Conservation (phyloP, 2,888 invertebrate genomes). For the Tenthredo livida region DNA sequence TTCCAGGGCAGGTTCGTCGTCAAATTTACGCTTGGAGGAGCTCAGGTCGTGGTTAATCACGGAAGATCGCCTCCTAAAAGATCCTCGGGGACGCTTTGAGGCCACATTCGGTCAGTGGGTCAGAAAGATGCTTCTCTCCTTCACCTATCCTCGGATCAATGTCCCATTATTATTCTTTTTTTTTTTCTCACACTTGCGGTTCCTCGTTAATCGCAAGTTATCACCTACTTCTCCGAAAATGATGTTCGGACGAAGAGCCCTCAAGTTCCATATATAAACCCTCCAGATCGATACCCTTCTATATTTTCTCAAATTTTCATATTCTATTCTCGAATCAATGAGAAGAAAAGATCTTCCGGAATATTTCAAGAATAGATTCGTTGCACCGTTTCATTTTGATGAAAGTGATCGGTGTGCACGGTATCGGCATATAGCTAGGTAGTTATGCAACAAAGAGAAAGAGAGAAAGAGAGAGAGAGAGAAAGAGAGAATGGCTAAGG, state of each 20-base stretch:
- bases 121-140: slow-evolving; percentile 40
- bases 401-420: background rate
- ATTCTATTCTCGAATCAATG: background rate
- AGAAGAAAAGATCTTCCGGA: background rate
- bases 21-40: slow-evolving; percentile 40
- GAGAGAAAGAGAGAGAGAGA: background rate
- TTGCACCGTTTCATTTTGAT: background rate
- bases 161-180: slow-evolving; percentile 15
- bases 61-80: slow-evolving; percentile 50
- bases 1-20: slow-evolving; percentile 30
- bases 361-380: background rate
- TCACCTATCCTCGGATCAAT: slow-evolving; percentile 22
- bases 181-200: background rate
- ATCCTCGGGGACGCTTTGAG: slow-evolving; percentile 4
- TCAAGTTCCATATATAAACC: background rate
- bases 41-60: slow-evolving; percentile 48
- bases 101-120: slow-evolving; percentile 47
- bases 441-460: background rate
- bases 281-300: background rate
- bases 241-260: background rate
- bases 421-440: background rate
- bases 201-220: slow-evolving; percentile 36
- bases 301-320: background rate
- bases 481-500: background rate
- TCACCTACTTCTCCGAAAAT: background rate